These are phyloP conservation scores for Erythrolamprus reginae DNA, from an alignment of 2,113 vertebrate species.

Conservation along the genomic window DNA sequence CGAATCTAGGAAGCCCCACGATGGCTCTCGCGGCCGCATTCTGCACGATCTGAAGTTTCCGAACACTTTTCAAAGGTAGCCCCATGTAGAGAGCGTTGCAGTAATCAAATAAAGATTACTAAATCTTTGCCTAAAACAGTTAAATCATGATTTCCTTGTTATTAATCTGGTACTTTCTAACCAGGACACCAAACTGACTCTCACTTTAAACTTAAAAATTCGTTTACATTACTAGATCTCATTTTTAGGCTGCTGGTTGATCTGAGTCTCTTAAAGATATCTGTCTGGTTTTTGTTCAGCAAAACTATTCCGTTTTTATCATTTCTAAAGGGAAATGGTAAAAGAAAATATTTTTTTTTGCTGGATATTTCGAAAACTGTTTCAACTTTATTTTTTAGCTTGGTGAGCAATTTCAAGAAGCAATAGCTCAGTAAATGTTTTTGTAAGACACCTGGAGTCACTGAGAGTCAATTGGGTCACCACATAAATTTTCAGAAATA, in stretches of 20 bases:
- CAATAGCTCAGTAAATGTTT: neutral
- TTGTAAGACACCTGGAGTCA: neutral
- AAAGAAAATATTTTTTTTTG: neutral
- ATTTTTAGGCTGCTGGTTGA: neutral
- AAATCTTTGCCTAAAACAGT: neutral
- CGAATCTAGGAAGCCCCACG: too few species aligned
- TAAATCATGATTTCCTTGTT: neutral
- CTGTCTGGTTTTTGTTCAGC: neutral
- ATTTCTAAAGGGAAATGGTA: neutral
- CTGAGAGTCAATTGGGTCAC: neutral
- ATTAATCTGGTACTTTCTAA: neutral
- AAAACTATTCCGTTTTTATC: neutral
- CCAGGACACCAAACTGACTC: neutral
- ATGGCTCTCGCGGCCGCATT: too few species aligned
- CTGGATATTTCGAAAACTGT: neutral
- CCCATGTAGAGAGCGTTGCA: too few species aligned
- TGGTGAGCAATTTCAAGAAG: neutral
- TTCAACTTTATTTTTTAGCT: neutral
- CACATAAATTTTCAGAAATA: neutral
- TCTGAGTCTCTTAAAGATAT: neutral
- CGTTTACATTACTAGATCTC: neutral
- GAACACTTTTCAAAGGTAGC: too few species aligned
- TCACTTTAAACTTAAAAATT: neutral
- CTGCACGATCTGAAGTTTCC: too few species aligned
- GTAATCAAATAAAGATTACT: too few species aligned